Percentiles rank a stretch among this genome's conserved stretches.
Evolutionary conservation across 2,797 vertebrate species (phyloP).

Genomic region (Poeciliopsis presidionis): DNA sequence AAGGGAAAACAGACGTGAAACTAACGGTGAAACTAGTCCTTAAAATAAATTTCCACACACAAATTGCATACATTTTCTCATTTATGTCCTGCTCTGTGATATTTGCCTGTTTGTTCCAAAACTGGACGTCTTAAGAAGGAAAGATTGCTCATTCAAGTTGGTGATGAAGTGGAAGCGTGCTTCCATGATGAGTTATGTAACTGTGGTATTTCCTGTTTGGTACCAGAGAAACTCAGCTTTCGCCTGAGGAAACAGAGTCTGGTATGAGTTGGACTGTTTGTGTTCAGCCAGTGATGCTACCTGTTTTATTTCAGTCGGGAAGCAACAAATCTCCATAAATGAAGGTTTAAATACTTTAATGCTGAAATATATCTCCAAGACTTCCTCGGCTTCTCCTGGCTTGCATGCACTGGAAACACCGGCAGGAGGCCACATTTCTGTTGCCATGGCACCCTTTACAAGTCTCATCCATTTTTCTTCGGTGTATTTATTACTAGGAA

Average conservation of each 20-base stretch:
- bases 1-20: not conserved
- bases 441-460: constrained; percentile 69
- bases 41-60: not conserved
- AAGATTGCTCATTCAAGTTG: not conserved
- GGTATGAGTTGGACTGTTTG: not conserved
- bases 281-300: not conserved
- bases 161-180: not conserved
- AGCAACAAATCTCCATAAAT: not conserved
- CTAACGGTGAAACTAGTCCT: not conserved
- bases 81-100: not conserved
- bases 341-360: not conserved
- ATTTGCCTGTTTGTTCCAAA: not conserved
- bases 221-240: not conserved
- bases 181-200: not conserved
- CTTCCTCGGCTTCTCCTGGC: constrained; percentile 12
- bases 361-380: not conserved
- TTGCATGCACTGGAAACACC: constrained; percentile 52
- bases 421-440: constrained; percentile 59
- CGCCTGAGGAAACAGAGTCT: not conserved
- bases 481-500: constrained; percentile 55
- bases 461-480: constrained; percentile 51
- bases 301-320: not conserved
- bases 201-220: not conserved
- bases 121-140: not conserved
- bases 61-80: not conserved